Evolutionary conservation across 2,888 invertebrate species (phyloP).

Genomic region (Dugesia japonica): DNA sequence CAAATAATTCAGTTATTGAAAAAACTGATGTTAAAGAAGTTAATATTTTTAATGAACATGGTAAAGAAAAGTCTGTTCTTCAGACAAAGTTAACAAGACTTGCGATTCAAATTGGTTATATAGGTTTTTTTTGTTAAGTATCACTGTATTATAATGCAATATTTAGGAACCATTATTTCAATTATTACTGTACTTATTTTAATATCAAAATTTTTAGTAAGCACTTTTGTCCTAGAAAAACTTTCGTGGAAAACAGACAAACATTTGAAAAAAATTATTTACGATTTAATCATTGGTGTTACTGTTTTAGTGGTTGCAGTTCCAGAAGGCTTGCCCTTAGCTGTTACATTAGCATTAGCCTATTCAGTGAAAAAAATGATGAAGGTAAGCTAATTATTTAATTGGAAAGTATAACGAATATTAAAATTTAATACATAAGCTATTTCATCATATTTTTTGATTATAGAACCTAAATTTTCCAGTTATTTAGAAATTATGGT

Average conservation of each 20-base stretch:
- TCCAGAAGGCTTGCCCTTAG: slow-evolving; percentile 90
- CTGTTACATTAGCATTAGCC: slow-evolving; percentile 89
- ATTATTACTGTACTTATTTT: slow-evolving; percentile 87
- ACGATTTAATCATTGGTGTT: slow-evolving; percentile 96
- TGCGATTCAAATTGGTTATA: slow-evolving; percentile 98
- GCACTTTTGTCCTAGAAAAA: background rate
- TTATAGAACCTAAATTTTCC: too few relatives aligned
- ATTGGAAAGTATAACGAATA: too few relatives aligned
- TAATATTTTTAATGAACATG: background rate
- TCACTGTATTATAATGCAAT: background rate
- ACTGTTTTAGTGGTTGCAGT: slow-evolving; percentile 97
- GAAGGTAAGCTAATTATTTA: too few relatives aligned
- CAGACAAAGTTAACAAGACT: slow-evolving; percentile 94
- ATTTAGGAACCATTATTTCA: slow-evolving; percentile 74
- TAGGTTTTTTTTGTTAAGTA: slow-evolving; percentile 52
- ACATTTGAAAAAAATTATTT: slow-evolving; percentile 77
- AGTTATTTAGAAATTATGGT: too few relatives aligned
- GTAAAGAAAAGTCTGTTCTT: slow-evolving; percentile 85
- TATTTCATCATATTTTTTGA: too few relatives aligned
- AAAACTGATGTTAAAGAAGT: too few relatives aligned
- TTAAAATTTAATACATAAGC: too few relatives aligned
- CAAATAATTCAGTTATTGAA: too few relatives aligned
- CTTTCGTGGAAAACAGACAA: slow-evolving; percentile 48
- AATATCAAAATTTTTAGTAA: slow-evolving; percentile 51
- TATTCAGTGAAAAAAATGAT: slow-evolving; percentile 65